Base-by-base conservation (phyloP, 2,113 vertebrate genomes). In the Onychostruthus taczanowskii region DNA sequence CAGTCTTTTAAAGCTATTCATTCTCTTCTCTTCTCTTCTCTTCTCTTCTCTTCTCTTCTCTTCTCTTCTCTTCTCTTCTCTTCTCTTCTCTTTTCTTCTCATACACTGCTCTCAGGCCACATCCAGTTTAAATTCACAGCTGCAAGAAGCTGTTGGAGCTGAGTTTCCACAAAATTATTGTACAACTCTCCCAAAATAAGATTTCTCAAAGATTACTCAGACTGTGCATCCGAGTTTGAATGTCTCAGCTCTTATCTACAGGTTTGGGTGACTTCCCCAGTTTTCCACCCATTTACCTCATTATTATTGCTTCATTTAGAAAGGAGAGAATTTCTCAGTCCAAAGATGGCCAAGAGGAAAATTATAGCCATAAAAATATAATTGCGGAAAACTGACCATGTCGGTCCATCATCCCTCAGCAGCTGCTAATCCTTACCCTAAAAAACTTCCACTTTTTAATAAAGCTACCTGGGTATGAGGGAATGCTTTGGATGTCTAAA, bases 191-290 rank as follows among this genome's bases (percentile, higher is more conserved):
- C 68, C 66, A 64, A 28, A 91, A 50, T 16, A 16, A 43, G 15
- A 56, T 35, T 56, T 55, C 59, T 59, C 56, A 55, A 63, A 63
- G 27, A 10, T 75, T 46, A 56, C 52, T 84, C 1, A 0, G 15
- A 22, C 2, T 20, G 23, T 15, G 11, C 20, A 47, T 41, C 23
- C 2, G 2, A 31, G 20, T 56, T 3, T 33, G 19, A 84, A 63
- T 1, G 1, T 50, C 59, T 39, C 27, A 35, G 68, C 33, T 69
- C 2, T 1, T 22, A 30, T 2, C 2, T 13, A 37, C 8, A 12
- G 4, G 2, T 68, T 68, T 26, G 31, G 13, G 35, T 35, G 31
- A 74, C 10, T 69, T 87, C 30, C 17, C 13, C 30, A 16, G 7
- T 59, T 78, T 75, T 27, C 52, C 22, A 62, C 17, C 8, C 1